Conservation (phyloP, 2,888 invertebrate genomes). For the Drosophila neotestacea region DNA sequence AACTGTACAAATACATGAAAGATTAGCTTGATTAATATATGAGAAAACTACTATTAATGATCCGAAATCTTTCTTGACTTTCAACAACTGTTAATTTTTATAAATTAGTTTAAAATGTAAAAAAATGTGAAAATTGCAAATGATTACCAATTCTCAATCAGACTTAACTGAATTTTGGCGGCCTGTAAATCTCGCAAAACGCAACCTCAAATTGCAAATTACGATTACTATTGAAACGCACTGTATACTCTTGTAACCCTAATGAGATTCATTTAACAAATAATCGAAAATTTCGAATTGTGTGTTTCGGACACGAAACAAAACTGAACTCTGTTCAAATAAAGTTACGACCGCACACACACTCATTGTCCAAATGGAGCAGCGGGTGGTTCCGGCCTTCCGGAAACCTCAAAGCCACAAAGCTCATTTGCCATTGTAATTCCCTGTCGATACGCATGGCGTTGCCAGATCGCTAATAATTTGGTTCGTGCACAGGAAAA, state of each 20-base stretch:
- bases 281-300: slow-evolving; percentile 25
- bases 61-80: no score
- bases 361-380: background rate
- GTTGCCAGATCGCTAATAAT: slow-evolving; percentile 51
- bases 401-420: slow-evolving; percentile 29
- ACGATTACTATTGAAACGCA: slow-evolving; percentile 7
- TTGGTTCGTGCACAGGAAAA: slow-evolving; percentile 53
- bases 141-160: slow-evolving; percentile 9
- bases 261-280: slow-evolving; percentile 50
- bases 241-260: slow-evolving; percentile 14
- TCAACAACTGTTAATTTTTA: no score
- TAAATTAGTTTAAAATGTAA: no score
- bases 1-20: no score
- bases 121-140: background rate
- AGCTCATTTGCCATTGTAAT: slow-evolving; percentile 31
- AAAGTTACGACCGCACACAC: slow-evolving; percentile 6
- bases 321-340: slow-evolving; percentile 33
- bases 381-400: background rate
- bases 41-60: no score
- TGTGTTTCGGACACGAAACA: slow-evolving; percentile 20
- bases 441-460: background rate
- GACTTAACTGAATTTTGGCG: slow-evolving; percentile 18
- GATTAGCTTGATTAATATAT: no score
- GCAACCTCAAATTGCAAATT: slow-evolving; percentile 30
- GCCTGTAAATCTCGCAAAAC: background rate